Evolutionary conservation across 2,888 invertebrate species (phyloP).

Genomic region (Uropetala carovei): DNA sequence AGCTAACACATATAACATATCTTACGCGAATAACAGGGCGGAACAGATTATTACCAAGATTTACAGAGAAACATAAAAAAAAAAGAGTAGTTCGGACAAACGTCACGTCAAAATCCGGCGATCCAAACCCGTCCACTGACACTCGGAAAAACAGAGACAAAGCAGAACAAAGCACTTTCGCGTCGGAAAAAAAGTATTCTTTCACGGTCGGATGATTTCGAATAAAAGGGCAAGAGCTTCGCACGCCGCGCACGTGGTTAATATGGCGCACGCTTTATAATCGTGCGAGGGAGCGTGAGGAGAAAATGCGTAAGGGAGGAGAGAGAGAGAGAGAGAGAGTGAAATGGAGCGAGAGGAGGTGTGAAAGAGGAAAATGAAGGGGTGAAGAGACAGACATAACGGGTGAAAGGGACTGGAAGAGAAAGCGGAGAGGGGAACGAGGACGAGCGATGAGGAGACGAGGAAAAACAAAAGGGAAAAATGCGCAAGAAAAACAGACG

Average conservation of each 20-base stretch:
- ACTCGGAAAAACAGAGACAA: constrained; percentile 1
- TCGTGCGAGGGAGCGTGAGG: not conserved
- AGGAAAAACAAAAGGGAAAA: not conserved
- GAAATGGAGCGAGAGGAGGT: not conserved
- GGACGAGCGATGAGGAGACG: not conserved
- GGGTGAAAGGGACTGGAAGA: not conserved
- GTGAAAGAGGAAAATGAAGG: constrained; percentile 2
- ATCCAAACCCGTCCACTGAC: not conserved
- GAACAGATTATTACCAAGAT: too few species aligned
- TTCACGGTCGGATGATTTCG: not conserved
- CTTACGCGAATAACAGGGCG: too few species aligned
- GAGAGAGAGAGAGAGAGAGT: not conserved
- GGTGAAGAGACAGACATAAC: not conserved
- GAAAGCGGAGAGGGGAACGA: not conserved
- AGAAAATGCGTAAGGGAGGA: not conserved
- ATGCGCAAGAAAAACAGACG: too few species aligned
- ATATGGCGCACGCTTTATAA: not conserved
- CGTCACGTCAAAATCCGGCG: constrained; percentile 1
- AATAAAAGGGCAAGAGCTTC: not conserved
- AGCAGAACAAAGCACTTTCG: not conserved
- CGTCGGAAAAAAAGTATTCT: not conserved
- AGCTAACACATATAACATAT: too few species aligned
- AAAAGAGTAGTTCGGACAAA: not conserved
- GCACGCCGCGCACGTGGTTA: not conserved
- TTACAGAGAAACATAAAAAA: not conserved